phyloP scores from a whole-genome alignment of 2,888 invertebrate genomes.

The Griposia aprilina region DNA sequence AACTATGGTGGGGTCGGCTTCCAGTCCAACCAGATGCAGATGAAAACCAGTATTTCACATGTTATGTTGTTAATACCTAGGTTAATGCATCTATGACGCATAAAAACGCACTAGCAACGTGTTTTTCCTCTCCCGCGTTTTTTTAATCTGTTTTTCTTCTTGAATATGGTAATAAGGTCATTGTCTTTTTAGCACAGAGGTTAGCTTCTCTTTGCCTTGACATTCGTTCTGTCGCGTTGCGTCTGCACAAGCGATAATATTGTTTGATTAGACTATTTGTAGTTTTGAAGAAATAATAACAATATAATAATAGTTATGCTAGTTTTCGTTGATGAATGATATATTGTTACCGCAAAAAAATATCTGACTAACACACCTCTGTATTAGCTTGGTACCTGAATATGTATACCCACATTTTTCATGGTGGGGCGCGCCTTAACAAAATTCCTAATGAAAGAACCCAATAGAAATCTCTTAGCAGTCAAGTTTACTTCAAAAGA shows the following conservation, averaged over 20 bases:
- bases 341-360: background rate
- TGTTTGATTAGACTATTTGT: conserved; percentile 19
- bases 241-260: background rate
- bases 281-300: background rate
- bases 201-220: conserved; percentile 49
- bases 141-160: background rate
- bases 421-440: background rate
- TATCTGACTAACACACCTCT: background rate
- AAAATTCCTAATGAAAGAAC: background rate
- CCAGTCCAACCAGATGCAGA: background rate
- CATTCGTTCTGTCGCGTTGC: conserved; percentile 36
- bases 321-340: too few species aligned
- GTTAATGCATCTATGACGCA: conserved; percentile 9
- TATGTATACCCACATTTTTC: background rate
- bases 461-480: background rate
- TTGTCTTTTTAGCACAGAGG: conserved; percentile 51
- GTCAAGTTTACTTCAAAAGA: background rate
- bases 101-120: background rate
- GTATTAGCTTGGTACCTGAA: background rate
- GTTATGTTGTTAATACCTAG: background rate
- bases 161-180: conserved; percentile 54
- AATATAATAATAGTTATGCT: background rate
- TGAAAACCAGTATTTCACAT: background rate
- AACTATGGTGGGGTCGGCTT: background rate
- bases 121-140: conserved; percentile 18